Evolutionary conservation across 2,888 invertebrate species (phyloP).

Genomic region (Eilema depressum): DNA sequence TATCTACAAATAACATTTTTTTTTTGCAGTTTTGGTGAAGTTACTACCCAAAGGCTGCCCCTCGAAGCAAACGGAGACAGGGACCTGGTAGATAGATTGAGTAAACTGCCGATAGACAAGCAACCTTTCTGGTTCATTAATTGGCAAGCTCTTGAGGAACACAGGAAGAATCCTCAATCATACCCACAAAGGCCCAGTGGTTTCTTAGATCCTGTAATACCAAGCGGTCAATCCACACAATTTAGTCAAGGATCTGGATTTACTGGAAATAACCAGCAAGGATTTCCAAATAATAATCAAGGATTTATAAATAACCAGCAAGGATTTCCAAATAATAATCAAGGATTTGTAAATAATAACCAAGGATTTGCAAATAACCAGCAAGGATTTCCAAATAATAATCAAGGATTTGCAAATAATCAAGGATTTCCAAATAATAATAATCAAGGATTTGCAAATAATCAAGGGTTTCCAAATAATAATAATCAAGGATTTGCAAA

Average conservation of each 20-base stretch:
- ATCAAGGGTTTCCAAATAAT: neutral
- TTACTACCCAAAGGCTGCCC: slow-evolving; percentile 83
- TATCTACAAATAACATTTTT: neutral
- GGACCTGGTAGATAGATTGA: slow-evolving; percentile 88
- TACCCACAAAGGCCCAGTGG: slow-evolving; percentile 70
- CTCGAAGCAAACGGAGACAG: slow-evolving; percentile 89
- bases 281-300: neutral
- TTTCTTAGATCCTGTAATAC: slow-evolving; percentile 55
- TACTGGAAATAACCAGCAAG: neutral
- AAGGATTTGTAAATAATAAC: no score
- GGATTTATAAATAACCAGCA: slow-evolving; percentile 3
- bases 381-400: no score
- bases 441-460: no score
- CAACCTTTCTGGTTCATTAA: slow-evolving; percentile 92
- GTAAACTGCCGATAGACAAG: slow-evolving; percentile 88
- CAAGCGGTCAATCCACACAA: slow-evolving; percentile 5
- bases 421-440: no score
- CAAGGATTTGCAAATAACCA: no score
- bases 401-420: no score
- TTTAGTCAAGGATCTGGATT: neutral
- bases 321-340: no score
- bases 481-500: slow-evolving; percentile 11
- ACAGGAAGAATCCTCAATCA: slow-evolving; percentile 78
- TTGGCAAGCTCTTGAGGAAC: slow-evolving; percentile 88
- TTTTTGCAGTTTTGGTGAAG: slow-evolving; percentile 72